Evolutionary conservation across 2,888 invertebrate genomes (phyloP).

Genomic region (Tetropium fuscum): DNA sequence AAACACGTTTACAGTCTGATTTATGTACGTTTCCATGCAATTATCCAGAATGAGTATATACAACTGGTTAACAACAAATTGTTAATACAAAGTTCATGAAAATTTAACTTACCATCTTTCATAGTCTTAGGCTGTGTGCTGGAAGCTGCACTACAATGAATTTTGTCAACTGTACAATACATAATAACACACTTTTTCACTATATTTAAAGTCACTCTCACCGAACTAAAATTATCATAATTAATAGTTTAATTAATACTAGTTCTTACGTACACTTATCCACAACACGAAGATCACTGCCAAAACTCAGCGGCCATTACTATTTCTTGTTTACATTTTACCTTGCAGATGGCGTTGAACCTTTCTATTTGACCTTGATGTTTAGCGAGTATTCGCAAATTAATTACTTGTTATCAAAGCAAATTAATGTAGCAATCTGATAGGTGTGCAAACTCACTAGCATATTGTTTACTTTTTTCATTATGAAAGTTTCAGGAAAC

Average conservation of each 20-base stretch:
- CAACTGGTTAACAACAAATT: slow-evolving; percentile 1
- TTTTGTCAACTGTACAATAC: slow-evolving; percentile 83
- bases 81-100: slow-evolving; percentile 16
- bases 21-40: no score
- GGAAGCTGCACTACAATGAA: slow-evolving; percentile 77
- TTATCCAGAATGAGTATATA: no score
- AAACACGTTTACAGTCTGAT: no score
- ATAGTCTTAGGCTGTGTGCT: slow-evolving; percentile 78
- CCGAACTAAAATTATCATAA: slow-evolving; percentile 71
- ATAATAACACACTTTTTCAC: slow-evolving; percentile 67
- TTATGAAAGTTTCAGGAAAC: slow-evolving; percentile 1
- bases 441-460: neutral
- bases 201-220: slow-evolving; percentile 69
- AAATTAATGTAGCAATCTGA: neutral
- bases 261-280: slow-evolving; percentile 54
- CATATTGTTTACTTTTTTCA: neutral
- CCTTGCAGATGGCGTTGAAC: slow-evolving; percentile 59
- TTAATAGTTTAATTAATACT: slow-evolving; percentile 54
- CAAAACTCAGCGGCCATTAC: slow-evolving; percentile 64
- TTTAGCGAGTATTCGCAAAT: slow-evolving; percentile 22
- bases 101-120: slow-evolving; percentile 77
- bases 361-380: slow-evolving; percentile 32
- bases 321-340: slow-evolving; percentile 59
- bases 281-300: slow-evolving; percentile 60
- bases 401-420: slow-evolving; percentile 6